These are phyloP conservation scores for Amiota mariae DNA, from an alignment of 2,888 invertebrate genomes.

Conservation along the genomic window DNA sequence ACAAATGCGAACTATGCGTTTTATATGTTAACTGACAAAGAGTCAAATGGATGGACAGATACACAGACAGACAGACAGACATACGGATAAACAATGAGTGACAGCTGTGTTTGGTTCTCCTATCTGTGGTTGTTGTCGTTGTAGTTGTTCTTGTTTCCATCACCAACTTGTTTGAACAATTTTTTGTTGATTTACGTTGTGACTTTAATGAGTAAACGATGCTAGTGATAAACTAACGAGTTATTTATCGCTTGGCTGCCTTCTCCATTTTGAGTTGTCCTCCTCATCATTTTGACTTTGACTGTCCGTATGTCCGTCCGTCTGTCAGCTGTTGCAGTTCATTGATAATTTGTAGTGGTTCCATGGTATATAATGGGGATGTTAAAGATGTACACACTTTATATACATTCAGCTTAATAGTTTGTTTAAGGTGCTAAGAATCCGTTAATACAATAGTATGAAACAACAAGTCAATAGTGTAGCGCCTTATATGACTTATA, in stretches of 20 bases:
- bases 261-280: too few species aligned
- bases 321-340: not conserved
- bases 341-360: slow-evolving; percentile 55
- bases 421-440: too few species aligned
- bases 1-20: slow-evolving; percentile 4
- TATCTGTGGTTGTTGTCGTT: not conserved
- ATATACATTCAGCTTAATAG: too few species aligned
- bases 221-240: slow-evolving; percentile 62
- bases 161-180: slow-evolving; percentile 58
- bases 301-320: too few species aligned
- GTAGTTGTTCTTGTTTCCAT: slow-evolving; percentile 6
- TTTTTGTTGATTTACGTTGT: slow-evolving; percentile 46
- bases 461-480: not conserved
- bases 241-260: slow-evolving; percentile 50
- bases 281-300: too few species aligned
- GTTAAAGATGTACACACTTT: too few species aligned
- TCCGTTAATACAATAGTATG: too few species aligned
- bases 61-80: slow-evolving; percentile 35
- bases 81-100: slow-evolving; percentile 41
- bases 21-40: slow-evolving; percentile 6
- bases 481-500: not conserved
- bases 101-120: slow-evolving; percentile 43
- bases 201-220: slow-evolving; percentile 56
- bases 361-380: too few species aligned
- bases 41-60: slow-evolving; percentile 33